Evolutionary conservation across 2,888 invertebrate genomes (phyloP), one percentile per base, ranked within the genome.

Genomic region (Cephus spinipes): DNA sequence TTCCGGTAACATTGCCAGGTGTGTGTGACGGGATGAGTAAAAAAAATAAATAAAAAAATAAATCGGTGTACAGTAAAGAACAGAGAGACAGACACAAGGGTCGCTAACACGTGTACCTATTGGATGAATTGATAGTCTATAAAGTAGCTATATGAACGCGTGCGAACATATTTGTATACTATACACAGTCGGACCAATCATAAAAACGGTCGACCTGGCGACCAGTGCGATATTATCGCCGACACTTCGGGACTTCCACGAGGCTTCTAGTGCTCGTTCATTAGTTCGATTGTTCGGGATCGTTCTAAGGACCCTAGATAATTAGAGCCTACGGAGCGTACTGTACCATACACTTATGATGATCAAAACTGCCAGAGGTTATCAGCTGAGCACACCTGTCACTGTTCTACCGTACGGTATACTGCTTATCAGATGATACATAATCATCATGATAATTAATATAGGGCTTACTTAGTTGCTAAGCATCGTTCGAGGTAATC

Each of bases 261-360:
- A 9, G 55, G 76, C 77, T 78, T 80, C 78, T 74, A 68, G 75
- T 68, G 73, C 73, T 55, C 34, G 74, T 81, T 80, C 80, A 78
- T 81, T 76, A 80, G 76, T 33, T 71, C 40, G 74, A 69, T 80
- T 74, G 73, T 76, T 77, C 73, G 40, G 77, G 33, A 75, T 77
- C 31, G 71, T 9, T 31, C 31, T 31, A 31, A 33, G 4, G 31
- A 71, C 71, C 71, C 31, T 9, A 31, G 1, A 71, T 31, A 71
- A 31, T 71, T 31, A 71, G 71, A 11, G 9, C 12, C 71, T 33
- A 33, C 12, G 32, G 31, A 15, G 32, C 15, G 3, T 71, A 71
- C 71, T 55, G 9, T 23, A 6, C 74, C 79, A 68, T 73, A 68
- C 15, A 71, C 12, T 31, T 55, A n/a, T 76, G 73, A 81, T 80